These are phyloP conservation scores for Epiblema foenella DNA, from an alignment of 2,888 invertebrate genomes.

Conservation along the genomic window DNA sequence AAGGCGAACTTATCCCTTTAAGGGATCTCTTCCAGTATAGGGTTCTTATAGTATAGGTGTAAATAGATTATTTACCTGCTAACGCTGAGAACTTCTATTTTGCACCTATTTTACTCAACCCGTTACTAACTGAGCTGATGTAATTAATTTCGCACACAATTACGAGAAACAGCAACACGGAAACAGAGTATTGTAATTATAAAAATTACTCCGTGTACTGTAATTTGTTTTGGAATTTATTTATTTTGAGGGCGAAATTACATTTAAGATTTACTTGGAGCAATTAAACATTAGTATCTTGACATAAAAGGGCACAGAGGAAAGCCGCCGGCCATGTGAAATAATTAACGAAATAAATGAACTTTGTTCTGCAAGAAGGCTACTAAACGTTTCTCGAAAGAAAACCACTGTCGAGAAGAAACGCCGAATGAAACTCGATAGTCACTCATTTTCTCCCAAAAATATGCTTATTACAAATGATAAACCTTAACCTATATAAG, in stretches of 20 bases:
- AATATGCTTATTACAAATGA: too few species aligned
- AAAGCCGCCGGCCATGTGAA: too few species aligned
- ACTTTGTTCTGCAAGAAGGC: too few species aligned
- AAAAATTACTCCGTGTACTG: slow-evolving; percentile 7
- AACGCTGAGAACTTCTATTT: slow-evolving; percentile 4
- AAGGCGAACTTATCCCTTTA: too few species aligned
- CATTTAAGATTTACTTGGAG: neutral
- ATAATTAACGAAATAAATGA: too few species aligned
- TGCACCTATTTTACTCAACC: slow-evolving; percentile 8
- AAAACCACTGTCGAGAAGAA: too few species aligned
- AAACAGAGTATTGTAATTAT: slow-evolving; percentile 6
- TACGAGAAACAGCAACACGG: slow-evolving; percentile 2
- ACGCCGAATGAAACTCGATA: too few species aligned
- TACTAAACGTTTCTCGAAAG: too few species aligned
- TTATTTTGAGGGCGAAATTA: neutral
- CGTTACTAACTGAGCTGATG: neutral
- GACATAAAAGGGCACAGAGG: neutral
- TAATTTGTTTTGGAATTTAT: neutral
- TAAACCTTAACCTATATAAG: too few species aligned
- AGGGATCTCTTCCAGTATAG: too few species aligned
- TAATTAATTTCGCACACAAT: slow-evolving; percentile 16
- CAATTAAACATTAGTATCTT: neutral
- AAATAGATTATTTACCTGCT: neutral
- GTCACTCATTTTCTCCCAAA: too few species aligned
- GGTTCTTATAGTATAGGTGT: neutral